phyloP scores from a whole-genome alignment of 2,797 vertebrate genomes.

The Myiotriccus ornatus region DNA sequence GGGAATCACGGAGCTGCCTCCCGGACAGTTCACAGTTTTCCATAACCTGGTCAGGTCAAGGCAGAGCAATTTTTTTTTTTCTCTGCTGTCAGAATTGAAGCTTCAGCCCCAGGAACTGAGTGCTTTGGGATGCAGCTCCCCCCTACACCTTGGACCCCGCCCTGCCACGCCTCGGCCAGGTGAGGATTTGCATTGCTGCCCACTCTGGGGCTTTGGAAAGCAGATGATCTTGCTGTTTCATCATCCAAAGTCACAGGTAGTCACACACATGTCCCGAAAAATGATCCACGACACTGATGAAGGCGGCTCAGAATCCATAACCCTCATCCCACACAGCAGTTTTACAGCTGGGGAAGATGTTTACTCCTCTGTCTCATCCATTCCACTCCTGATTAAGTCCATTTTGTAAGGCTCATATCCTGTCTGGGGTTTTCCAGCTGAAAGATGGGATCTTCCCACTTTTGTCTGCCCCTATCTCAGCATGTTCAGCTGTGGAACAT shows the following conservation, averaged over 20 bases:
- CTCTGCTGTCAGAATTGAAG: background rate
- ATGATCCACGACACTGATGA: background rate
- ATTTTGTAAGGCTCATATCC: background rate
- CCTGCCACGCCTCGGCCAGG: background rate
- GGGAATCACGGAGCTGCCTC: background rate
- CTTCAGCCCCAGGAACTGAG: background rate
- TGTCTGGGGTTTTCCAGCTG: background rate
- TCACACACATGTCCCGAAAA: background rate
- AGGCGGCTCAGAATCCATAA: background rate
- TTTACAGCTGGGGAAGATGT: background rate
- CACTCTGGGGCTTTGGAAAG: background rate
- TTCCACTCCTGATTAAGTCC: too few relatives aligned
- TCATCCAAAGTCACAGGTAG: background rate
- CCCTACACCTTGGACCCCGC: too few relatives aligned
- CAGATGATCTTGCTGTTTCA: background rate
- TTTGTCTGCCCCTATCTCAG: background rate
- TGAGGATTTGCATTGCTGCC: background rate
- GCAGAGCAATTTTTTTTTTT: background rate
- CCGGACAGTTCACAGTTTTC: background rate
- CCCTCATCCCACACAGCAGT: rapidly evolving
- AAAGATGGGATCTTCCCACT: background rate
- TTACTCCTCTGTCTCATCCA: background rate
- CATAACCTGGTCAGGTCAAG: background rate
- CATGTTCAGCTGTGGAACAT: rapidly evolving
- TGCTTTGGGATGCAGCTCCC: background rate